Evolutionary conservation across 2,113 vertebrate species (phyloP), one percentile per base, ranked within the genome.

Genomic region (Brachypteracias leptosomus): DNA sequence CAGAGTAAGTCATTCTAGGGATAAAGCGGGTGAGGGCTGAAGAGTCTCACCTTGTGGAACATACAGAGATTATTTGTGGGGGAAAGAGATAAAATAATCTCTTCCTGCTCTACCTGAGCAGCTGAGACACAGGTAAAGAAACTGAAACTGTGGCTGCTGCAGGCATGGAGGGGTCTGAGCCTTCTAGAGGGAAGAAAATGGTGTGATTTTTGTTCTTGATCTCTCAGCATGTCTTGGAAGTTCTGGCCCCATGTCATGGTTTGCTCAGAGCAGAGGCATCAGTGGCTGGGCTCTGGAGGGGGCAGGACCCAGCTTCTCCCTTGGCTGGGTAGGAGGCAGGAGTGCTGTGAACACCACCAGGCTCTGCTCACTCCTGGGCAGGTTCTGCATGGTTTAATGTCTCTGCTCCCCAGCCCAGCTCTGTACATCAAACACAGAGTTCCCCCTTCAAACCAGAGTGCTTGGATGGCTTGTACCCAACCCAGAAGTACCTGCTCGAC

Each of bases 11-110:
- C 4, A 0, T 13, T 68, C 42, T 29, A 54, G 26, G 26, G 20
- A 1, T 21, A 7, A 65, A 19, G 9, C n/a, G 13, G 67, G 6
- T 7, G 72, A 20, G 24, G 42, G 1, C 28, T 24, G 54, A 40
- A 51, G 61, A 21, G 8, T 83, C 78, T 12, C 59, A 24, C 58
- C 33, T 16, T 14, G 38, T 13, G 51, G 66, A 42, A 57, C 38
- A 75, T 9, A 16, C 21, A 10, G 3, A 0, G 2, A 0, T 24
- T 19, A 7, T 20, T 65, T 38, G 19, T 17, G n/a, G 74, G 51
- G 62, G 68, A 65, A 71, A 31, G 52, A 17, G 51, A 59, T 80
- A 44, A 72, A 71, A 58, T 67, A 25, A 29, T 70, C 75, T 49
- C 26, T 9, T 12, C 14, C 62, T 66, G 70, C 61, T 10, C 24